Evolutionary conservation across 2,888 invertebrate species (phyloP).

Genomic region (Coenonympha glycerion): DNA sequence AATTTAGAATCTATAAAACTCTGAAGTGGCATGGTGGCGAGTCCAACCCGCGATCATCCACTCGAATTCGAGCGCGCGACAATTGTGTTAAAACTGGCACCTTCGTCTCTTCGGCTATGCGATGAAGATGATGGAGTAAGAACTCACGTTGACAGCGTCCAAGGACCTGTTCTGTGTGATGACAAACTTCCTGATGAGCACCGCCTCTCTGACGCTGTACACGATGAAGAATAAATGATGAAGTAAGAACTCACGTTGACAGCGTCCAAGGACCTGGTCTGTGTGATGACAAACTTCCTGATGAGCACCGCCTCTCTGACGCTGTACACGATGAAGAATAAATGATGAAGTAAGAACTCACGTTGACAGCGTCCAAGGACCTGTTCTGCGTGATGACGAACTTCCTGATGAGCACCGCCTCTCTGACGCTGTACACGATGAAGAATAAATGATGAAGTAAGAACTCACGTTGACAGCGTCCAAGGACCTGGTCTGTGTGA

Average conservation of each 20-base stretch:
- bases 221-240: too few relatives aligned
- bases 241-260: slow-evolving; percentile 85
- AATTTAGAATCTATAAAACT: too few relatives aligned
- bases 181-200: slow-evolving; percentile 93
- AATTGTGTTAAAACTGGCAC: too few relatives aligned
- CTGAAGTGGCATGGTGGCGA: too few relatives aligned
- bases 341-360: too few relatives aligned
- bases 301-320: slow-evolving; percentile 87
- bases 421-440: slow-evolving; percentile 91
- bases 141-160: slow-evolving; percentile 92
- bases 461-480: slow-evolving; percentile 92
- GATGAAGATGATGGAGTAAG: too few relatives aligned
- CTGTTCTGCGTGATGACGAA: slow-evolving; percentile 96
- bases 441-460: too few relatives aligned
- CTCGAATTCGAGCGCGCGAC: too few relatives aligned
- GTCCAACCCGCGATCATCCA: too few relatives aligned
- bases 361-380: slow-evolving; percentile 95
- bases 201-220: slow-evolving; percentile 86
- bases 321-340: slow-evolving; percentile 91
- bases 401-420: slow-evolving; percentile 90
- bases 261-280: slow-evolving; percentile 95
- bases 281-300: slow-evolving; percentile 95
- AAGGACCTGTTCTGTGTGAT: slow-evolving; percentile 96
- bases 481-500: slow-evolving; percentile 95
- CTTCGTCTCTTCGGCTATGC: too few relatives aligned